Evolutionary conservation across 64 coral and sea anemone species (phyloP), one percentile per base, ranked within the genome.

Genomic region (Platygyra sinensis): DNA sequence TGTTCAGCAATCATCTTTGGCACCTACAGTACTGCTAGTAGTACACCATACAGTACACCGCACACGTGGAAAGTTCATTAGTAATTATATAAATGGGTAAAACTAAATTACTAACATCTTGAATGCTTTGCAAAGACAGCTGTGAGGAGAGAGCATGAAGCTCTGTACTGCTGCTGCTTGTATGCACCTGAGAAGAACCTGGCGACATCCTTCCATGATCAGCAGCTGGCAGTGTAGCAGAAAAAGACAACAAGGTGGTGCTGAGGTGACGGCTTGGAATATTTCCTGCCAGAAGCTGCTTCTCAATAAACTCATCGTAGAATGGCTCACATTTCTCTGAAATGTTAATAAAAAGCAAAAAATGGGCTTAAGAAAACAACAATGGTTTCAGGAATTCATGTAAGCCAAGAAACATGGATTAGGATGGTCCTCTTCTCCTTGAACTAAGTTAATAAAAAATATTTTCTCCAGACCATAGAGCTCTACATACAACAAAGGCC

Each of bases 291-390:
- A 99, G 54, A 52, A 99, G 89, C 74, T 99, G 97, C 60, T 95
- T 95, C 65, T 96, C 94, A 25, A 99, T 86, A 88, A 99, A 99
- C 46, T 99, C 97, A 78, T 99, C 97, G 80, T 99, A 99, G 74
- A 94, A 99, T 74, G 91, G 79, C 19, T 83, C 78, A 88, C 75
- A 60, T 75, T 96, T 99, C 73, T 96, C 97, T 99, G 27, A 22
- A 90, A 85, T n/a, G 36, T 39, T 36, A 51, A 63, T 52, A n/a
- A 4, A 46, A 46, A 7, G 25, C 1, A 36, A 57, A 32, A 86
- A 36, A 22, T 77, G 11, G 29, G 8, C 16, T 20, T 28, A 62
- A 30, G 13, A 57, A 60, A 30, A 31, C 79, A 31, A 28, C 51
- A 82, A 46, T 46, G 42, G 7, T 36, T 36, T 36, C 3, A 36